These are phyloP conservation scores for Tragelaphus oryx DNA, from an alignment of 2,797 vertebrate genomes.

Conservation along the genomic window DNA sequence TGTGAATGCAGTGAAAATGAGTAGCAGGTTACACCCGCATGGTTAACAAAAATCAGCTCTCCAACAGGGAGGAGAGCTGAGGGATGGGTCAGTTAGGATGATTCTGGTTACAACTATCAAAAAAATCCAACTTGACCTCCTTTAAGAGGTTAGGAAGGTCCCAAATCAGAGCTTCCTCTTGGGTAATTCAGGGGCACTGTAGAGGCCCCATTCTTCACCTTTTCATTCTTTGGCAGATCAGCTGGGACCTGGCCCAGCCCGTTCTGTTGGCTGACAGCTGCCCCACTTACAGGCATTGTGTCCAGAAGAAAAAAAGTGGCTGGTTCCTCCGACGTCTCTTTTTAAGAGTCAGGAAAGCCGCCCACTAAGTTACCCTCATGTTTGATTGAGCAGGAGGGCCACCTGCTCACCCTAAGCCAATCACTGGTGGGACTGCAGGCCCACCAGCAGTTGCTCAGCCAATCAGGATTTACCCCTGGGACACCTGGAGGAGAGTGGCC, in stretches of 20 bases:
- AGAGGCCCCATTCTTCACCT: background rate
- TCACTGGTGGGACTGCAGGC: background rate
- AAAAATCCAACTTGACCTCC: background rate
- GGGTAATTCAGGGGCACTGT: background rate
- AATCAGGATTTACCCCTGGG: background rate
- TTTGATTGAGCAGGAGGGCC: background rate
- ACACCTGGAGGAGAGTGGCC: accelerated
- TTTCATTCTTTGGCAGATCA: background rate
- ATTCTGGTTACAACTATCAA: background rate
- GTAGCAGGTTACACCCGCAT: background rate
- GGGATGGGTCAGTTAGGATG: background rate
- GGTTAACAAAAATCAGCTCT: background rate
- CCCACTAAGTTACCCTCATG: background rate
- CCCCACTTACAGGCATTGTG: background rate
- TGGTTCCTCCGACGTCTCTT: background rate
- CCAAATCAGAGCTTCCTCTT: background rate
- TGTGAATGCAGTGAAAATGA: background rate
- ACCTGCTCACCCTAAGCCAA: background rate
- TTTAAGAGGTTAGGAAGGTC: background rate
- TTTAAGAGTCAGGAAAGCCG: background rate
- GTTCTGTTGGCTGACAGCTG: background rate
- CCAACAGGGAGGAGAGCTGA: background rate
- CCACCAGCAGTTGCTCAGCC: background rate
- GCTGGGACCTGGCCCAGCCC: background rate
- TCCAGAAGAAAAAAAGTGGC: background rate